These are phyloP conservation scores for Caenorhabditis inopinata DNA, from an alignment of 1,140 invertebrate genomes.

Conservation along the genomic window DNA sequence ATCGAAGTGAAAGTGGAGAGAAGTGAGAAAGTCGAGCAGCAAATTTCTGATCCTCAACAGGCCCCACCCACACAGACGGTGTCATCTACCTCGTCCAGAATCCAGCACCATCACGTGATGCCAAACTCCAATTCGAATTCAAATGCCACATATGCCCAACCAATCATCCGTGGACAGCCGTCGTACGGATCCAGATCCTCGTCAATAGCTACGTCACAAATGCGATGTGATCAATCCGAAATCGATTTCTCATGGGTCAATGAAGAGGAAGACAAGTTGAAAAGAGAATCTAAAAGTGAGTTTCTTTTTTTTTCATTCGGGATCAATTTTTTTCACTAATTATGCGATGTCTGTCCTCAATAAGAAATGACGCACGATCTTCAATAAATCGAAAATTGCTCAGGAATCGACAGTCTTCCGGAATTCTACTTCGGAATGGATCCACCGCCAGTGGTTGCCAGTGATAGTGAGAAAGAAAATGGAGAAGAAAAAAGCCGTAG, in stretches of 20 bases:
- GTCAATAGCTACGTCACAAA: constrained; percentile 20
- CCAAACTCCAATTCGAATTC: neutral
- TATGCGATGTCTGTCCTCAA: too few species aligned
- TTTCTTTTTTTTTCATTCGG: neutral
- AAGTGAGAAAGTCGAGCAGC: constrained; percentile 20
- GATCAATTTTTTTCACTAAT: too few species aligned
- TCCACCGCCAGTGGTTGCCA: neutral
- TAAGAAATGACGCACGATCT: too few species aligned
- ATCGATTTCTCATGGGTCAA: constrained; percentile 35
- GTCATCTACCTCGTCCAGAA: constrained; percentile 9
- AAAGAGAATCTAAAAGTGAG: neutral
- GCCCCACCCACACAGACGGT: neutral
- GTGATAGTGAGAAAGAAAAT: constrained; percentile 17
- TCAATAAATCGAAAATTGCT: neutral
- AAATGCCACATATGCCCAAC: constrained; percentile 18
- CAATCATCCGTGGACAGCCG: constrained; percentile 3
- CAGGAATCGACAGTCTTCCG: constrained; percentile 16
- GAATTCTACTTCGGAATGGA: constrained; percentile 33
- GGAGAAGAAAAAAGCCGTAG: neutral
- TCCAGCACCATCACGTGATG: neutral
- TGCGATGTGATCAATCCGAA: constrained; percentile 34
- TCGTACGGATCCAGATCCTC: constrained; percentile 35
- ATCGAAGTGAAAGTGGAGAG: constrained; percentile 29
- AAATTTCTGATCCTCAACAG: neutral
- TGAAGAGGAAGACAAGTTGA: constrained; percentile 33